Base-by-base conservation (phyloP, 1,140 invertebrate genomes). In the Cheumatopsyche charites region DNA sequence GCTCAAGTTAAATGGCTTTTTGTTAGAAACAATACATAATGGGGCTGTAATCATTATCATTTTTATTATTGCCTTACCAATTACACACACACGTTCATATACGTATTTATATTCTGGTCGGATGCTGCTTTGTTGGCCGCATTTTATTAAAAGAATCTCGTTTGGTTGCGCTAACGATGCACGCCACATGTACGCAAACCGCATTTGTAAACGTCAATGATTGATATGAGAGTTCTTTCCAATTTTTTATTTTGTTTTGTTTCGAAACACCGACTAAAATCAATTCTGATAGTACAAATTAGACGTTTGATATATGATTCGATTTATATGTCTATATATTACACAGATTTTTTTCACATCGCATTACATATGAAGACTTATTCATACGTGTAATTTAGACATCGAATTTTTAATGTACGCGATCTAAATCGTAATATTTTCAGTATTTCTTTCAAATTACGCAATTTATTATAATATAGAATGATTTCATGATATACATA, bases 1-100 rank as follows among this genome's bases (percentile, higher is more conserved):
- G 73, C 66, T 72, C 69, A 68, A 67, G 70, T 75, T 75, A 75
- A 75, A 75, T 67, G 70, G 73, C 58, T 72, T 75, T 75, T 75
- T 72, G 70, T 75, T 72, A 75, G 71, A 75, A 75, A 75, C 73
- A 75, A 75, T 75, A 72, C 70, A 72, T 75, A 75, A 75, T 75
- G 70, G 47, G 73, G 26, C 63, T 29, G 45, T 71, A 73, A 66
- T 70, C 72, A 43, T 70, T 70, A 62, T 70, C 55, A 61, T 61
- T 65, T 69, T 70, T 73, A 69, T 69, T 73, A 73, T 69, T 71
- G 70, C 65, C 43, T 41, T 47, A 26, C 49, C 61, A 58, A 41
- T 29, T 63, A 62, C 49, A 52, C 47, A 52, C 47, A 52, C 47
- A 52, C 19, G 7, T 19, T 17, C 47, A 52, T n/a, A 45, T n/a